phyloP scores from a whole-genome alignment of 2,113 vertebrate species.

The Thoracochromis brauschi region DNA sequence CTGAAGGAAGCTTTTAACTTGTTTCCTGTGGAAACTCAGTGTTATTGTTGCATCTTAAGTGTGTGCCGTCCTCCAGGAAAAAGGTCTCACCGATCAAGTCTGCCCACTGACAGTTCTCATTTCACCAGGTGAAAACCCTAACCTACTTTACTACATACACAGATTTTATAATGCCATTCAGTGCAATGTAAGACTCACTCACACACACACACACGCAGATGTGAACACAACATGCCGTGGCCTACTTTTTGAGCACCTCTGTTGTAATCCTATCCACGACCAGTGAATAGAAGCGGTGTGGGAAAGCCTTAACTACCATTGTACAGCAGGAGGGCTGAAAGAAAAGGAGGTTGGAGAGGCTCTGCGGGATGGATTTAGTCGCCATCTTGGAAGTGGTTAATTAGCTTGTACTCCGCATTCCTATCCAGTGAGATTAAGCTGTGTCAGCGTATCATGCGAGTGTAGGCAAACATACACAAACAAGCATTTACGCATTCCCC shows the following conservation, averaged over 20 bases:
- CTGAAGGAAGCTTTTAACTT: background rate
- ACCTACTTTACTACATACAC: slow-evolving; percentile 6
- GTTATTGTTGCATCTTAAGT: background rate
- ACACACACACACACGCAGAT: background rate
- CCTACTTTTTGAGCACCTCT: slow-evolving; percentile 43
- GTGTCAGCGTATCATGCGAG: background rate
- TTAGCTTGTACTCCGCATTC: slow-evolving; percentile 15
- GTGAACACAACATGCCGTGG: slow-evolving; percentile 23
- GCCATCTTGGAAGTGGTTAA: slow-evolving; percentile 7
- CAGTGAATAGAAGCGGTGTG: slow-evolving; percentile 37
- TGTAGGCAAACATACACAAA: background rate
- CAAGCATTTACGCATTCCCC: background rate
- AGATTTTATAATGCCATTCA: background rate
- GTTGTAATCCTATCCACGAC: slow-evolving; percentile 42
- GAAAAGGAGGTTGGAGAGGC: background rate
- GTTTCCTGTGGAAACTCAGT: background rate
- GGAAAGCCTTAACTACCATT: slow-evolving; percentile 31
- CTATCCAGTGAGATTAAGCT: background rate
- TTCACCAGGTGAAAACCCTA: slow-evolving; percentile 17
- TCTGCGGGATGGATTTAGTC: background rate
- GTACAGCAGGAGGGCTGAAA: background rate
- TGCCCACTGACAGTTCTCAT: background rate
- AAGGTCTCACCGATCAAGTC: background rate
- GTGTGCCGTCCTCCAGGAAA: background rate
- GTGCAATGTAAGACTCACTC: background rate